Base-by-base conservation (phyloP, 2,797 vertebrate genomes). In the Falco peregrinus region DNA sequence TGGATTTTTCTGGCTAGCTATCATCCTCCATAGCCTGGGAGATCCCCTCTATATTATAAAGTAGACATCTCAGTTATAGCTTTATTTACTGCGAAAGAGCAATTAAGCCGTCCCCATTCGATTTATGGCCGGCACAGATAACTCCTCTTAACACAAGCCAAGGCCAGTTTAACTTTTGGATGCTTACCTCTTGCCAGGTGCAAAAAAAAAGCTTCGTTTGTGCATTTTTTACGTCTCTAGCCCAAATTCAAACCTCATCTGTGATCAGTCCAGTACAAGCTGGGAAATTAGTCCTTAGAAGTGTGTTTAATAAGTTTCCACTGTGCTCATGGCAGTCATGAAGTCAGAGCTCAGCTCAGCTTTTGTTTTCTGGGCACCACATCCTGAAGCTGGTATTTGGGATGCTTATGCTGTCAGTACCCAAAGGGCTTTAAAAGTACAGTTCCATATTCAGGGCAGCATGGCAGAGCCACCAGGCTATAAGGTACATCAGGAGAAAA, bases 31-130 rank as follows among this genome's bases (percentile, higher is more conserved):
- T 8, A 94, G 89, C 56, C 84, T 0, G 6, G 84, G 67, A 94
- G 84, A 94, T 92, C 77, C 87, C 84, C 47, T 79, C 81, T 87
- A 15, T 63, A 63, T 82, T 65, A 90, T 4, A 56, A 84, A 69
- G 84, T 31, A 92, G 91, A 82, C 81, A 53, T 64, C 85, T 77
- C 90, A 59, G 50, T 87, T 83, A 85, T 61, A 82, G 88, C 63
- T 93, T 93, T 97, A 95, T 87, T 94, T 97, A 97, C 93, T 94
- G 89, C 12, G 0, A 71, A 87, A n/a, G 59, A 96, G 90, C 89
- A 95, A 95, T 96, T 94, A 92, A 95, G 43, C 84, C 70, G 14
- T 82, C 81, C 43, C 0, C 0, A 37, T 65, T 90, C 24, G 1
- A 96, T 96, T 94, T 93, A 93, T 12, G 48, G 80, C 74, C 11